phyloP scores from a whole-genome alignment of 2,797 vertebrate genomes.

The Phrynocephalus vlangalii region DNA sequence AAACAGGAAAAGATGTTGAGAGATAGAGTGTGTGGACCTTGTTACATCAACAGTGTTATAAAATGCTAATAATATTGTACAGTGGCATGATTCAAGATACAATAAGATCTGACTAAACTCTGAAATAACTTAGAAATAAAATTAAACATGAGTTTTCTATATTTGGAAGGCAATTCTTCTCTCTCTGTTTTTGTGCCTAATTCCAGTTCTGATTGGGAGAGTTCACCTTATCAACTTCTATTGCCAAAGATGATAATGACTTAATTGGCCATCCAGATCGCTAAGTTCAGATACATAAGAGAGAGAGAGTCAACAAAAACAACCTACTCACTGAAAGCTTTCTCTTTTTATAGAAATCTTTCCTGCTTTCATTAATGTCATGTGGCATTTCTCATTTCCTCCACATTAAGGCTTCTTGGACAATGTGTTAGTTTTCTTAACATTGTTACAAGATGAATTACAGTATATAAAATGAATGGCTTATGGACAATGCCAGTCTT shows the following conservation, averaged over 20 bases:
- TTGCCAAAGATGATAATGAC: neutral
- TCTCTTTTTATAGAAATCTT: neutral
- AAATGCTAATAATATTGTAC: too few species aligned
- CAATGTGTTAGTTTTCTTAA: neutral
- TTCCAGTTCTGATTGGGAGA: too few species aligned
- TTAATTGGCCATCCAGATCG: neutral
- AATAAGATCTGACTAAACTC: neutral
- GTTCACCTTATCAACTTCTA: neutral
- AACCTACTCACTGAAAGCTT: neutral
- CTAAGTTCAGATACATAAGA: neutral
- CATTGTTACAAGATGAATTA: neutral
- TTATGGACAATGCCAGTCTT: neutral
- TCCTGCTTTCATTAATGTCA: neutral
- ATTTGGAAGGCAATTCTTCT: neutral
- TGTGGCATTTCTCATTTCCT: neutral
- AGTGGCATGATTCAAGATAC: neutral
- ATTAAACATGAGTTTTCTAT: neutral
- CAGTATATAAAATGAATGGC: neutral
- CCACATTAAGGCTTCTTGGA: neutral
- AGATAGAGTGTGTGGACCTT: neutral
- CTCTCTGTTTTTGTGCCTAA: too few species aligned
- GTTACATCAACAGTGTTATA: neutral
- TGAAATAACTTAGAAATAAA: neutral
- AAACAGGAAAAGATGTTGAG: neutral
- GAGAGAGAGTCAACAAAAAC: neutral